Percentiles rank a stretch among this genome's conserved stretches.
phyloP scores from a whole-genome alignment of 2,888 invertebrate genomes.

The Sphaerophoria rueppellii region DNA sequence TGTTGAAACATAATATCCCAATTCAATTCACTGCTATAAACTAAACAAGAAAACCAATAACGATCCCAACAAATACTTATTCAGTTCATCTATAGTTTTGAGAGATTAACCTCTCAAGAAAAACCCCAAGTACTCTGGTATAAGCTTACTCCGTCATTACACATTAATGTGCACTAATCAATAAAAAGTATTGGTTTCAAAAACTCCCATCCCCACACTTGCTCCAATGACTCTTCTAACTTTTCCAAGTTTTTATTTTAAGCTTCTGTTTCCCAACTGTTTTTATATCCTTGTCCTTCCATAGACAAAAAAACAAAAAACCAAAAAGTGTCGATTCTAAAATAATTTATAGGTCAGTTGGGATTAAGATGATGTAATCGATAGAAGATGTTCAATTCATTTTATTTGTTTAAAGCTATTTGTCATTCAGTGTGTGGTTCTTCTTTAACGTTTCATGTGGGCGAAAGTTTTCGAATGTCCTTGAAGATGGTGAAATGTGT shows the following conservation, averaged over 20 bases:
- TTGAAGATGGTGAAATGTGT: conserved; percentile 25
- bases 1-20: no score
- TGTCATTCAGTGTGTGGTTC: conserved; percentile 21
- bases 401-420: conserved; percentile 23
- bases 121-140: no score
- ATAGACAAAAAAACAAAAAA: background rate
- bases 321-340: conserved; percentile 30
- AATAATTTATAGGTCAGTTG: conserved; percentile 59
- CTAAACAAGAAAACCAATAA: no score
- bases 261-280: background rate
- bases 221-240: background rate
- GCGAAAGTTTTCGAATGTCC: conserved; percentile 26
- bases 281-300: background rate
- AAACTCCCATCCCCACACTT: background rate
- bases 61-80: no score
- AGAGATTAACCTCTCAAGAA: no score
- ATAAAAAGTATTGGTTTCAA: no score
- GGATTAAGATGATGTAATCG: conserved; percentile 65
- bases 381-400: conserved; percentile 36
- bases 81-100: no score
- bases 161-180: no score
- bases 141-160: no score
- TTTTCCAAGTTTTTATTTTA: background rate
- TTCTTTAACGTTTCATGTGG: conserved; percentile 8
- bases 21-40: no score